Evolutionary conservation across 2,888 invertebrate genomes (phyloP), one percentile per base, ranked within the genome.

Genomic region (Tortrix viridana): DNA sequence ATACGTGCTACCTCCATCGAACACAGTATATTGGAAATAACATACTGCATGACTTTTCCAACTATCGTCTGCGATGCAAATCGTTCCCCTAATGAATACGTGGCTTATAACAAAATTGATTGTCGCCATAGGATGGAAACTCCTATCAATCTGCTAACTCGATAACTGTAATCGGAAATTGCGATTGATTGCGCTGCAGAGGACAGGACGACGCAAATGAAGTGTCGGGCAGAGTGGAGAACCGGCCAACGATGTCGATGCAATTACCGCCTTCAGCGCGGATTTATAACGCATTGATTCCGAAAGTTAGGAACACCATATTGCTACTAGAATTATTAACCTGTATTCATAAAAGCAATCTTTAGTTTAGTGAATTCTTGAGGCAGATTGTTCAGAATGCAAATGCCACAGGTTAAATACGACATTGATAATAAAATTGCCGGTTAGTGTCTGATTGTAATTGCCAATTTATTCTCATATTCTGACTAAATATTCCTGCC

Each of bases 141-240:
- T 53, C 22, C 37, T 38, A 53, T 53, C 58, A 48, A 58, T 57
- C 56, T 54, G 41, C 47, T 61, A 59, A 53, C 52, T 56, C 67
- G 64, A 75, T 74, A 75, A 74, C 58, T 69, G 74, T 71, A 65
- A 49, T 67, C 85, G 90, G 89, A 90, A 88, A 89, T 89, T 84
- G 84, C 82, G 79, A 74, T 82, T 88, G 85, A 88, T 86, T 88
- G 85, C 82, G 71, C 77, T 76, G 77, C 73, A 69, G 74, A 68
- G 66, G 69, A 65, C 70, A 71, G 72, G 71, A 71, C 69, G 67
- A 60, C 46, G 71, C 70, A 72, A 75, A 74, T 75, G 75, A 75
- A 71, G 74, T 70, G 75, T 66, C 69, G 70, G 67, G 69, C 69
- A 67, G 69, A 65, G 38, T 22, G 38, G 53, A 41, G 66, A 67